These are phyloP conservation scores for Eupithecia inturbata DNA, from an alignment of 2,888 invertebrate species.

Conservation along the genomic window DNA sequence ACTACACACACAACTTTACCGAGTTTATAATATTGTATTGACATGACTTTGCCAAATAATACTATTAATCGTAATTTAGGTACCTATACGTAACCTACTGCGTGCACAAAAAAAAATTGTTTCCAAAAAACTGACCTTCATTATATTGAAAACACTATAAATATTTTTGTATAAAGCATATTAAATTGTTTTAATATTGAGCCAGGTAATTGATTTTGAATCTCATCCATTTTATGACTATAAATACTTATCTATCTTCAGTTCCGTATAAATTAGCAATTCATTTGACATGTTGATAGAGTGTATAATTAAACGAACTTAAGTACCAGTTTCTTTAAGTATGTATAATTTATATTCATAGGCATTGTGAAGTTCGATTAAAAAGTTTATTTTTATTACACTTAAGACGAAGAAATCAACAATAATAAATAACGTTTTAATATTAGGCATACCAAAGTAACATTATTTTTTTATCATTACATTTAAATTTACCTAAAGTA, in stretches of 20 bases:
- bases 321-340: neutral
- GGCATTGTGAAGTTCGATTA: neutral
- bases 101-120: too few species aligned
- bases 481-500: too few species aligned
- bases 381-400: too few species aligned
- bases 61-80: neutral
- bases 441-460: too few species aligned
- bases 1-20: constrained; percentile 25
- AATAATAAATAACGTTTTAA: too few species aligned
- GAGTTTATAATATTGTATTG: constrained; percentile 21
- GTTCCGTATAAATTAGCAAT: neutral
- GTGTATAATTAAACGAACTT: constrained; percentile 1
- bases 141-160: neutral
- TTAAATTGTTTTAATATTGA: neutral
- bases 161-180: neutral
- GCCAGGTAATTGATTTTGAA: neutral
- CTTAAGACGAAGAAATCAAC: too few species aligned
- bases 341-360: neutral
- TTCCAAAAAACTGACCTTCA: too few species aligned
- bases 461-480: too few species aligned
- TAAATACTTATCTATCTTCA: neutral
- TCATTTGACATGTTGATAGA: constrained; percentile 1
- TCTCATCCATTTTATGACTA: constrained; percentile 2
- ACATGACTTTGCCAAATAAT: constrained; percentile 4
- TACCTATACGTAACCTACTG: neutral